Evolutionary conservation across 2,797 vertebrate genomes (phyloP), one percentile per base, ranked within the genome.

Genomic region (Cuculus canorus): DNA sequence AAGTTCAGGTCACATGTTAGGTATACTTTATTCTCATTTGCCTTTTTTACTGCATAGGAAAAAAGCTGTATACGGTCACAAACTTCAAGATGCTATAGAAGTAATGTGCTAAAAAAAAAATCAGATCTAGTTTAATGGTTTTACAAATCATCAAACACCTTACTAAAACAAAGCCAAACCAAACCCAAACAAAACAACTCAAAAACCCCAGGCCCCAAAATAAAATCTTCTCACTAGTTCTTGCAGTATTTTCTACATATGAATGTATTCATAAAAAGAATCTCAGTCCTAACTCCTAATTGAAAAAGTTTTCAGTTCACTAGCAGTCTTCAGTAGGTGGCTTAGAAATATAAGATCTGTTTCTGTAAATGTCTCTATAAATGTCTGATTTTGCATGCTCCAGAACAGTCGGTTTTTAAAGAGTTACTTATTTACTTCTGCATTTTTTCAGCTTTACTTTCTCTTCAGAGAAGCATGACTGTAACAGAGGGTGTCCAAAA

Each of bases 401-500:
- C 48, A 80, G 9, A 64, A 45, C 11, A 65, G 19, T 21, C 39
- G 17, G 39, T 35, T 91, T 92, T 79, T 41, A 68, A 3, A 19
- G 14, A 57, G 9, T 24, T 48, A 17, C 4, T n/a, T 43, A 53
- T 37, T 79, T 54, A 35, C 5, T 52, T 57, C 25, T 28, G 4
- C 5, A 28, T 53, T 76, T 52, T 79, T 88, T 7, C 14, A 45
- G 14, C 10, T 7, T n/a, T 37, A 33, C 7, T 18, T 2, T 48
- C 16, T 53, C 32, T 91, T 87, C 12, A 6, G 22, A 79, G 28
- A 82, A 76, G 37, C 22, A 43, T 0, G 0, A 24, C 12, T 17
- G 3, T 41, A 57, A 63, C 16, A 84, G 0, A 0, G 3, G 8
- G 2, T 57, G 5, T 22, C 9, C 17, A 66, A 37, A 86, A 86